phyloP scores from a whole-genome alignment of 2,113 vertebrate genomes.

The Misgurnus mizolepis region DNA sequence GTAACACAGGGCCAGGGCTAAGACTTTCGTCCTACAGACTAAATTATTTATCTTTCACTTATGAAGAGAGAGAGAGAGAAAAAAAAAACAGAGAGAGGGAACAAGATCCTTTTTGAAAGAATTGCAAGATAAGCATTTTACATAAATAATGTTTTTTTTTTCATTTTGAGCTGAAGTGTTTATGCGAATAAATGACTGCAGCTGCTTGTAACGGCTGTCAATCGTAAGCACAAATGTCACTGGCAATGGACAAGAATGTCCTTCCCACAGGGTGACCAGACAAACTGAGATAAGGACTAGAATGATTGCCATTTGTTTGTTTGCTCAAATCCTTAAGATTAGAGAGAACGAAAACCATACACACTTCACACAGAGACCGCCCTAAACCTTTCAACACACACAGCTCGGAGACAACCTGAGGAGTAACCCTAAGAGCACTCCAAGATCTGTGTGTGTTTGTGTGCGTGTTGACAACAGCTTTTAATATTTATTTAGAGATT shows the following conservation, averaged over 20 bases:
- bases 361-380: slow-evolving; percentile 13
- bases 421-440: neutral
- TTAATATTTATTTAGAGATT: neutral
- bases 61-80: slow-evolving; percentile 8
- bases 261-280: neutral
- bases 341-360: slow-evolving; percentile 10
- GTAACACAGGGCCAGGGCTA: slow-evolving; percentile 35
- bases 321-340: slow-evolving; percentile 10
- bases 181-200: too few relatives aligned
- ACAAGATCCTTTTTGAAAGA: slow-evolving; percentile 58
- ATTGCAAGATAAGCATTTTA: neutral
- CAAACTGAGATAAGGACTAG: neutral
- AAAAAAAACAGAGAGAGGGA: slow-evolving; percentile 37
- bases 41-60: slow-evolving; percentile 50
- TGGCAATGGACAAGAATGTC: neutral
- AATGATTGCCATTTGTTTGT: slow-evolving; percentile 18
- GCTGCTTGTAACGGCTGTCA: neutral
- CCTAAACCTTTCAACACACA: slow-evolving; percentile 17
- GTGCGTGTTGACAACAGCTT: slow-evolving; percentile 13
- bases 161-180: neutral
- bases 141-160: slow-evolving; percentile 2
- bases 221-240: neutral
- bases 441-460: neutral
- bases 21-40: slow-evolving; percentile 31
- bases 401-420: slow-evolving; percentile 3